Conservation (phyloP, 2,797 vertebrate species). For the Ptychobarbus kaznakovi region DNA sequence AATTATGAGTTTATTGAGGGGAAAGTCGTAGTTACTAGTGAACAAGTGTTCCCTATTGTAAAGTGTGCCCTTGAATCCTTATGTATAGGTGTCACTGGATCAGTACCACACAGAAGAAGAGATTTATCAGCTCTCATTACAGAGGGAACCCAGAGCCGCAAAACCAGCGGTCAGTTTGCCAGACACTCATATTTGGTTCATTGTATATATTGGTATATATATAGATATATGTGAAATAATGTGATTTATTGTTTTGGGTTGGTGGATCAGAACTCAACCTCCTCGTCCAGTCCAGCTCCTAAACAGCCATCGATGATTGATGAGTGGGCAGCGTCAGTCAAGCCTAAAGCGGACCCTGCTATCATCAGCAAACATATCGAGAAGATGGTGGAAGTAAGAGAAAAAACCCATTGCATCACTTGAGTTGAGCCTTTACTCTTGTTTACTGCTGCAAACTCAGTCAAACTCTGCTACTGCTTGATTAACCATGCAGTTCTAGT, state of each 20-base stretch:
- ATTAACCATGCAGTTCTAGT: neutral
- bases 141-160: slow-evolving; percentile 83
- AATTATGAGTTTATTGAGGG: no score
- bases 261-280: slow-evolving; percentile 72
- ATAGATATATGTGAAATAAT: neutral
- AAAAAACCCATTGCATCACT: neutral
- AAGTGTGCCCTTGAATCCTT: neutral
- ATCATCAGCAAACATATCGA: slow-evolving; percentile 90
- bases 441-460: neutral
- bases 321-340: slow-evolving; percentile 88
- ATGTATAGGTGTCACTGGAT: slow-evolving; percentile 86
- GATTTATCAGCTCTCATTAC: slow-evolving; percentile 90
- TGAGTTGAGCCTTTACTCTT: neutral
- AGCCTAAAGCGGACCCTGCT: slow-evolving; percentile 87
- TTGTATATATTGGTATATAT: neutral
- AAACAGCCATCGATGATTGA: slow-evolving; percentile 79
- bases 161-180: slow-evolving; percentile 76
- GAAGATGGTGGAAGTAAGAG: slow-evolving; percentile 90
- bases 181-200: neutral
- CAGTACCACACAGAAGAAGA: slow-evolving; percentile 93
- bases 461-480: neutral
- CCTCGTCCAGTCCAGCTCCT: slow-evolving; percentile 60
- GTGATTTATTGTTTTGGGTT: slow-evolving; percentile 31
- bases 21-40: no score
- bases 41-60: no score